A percentile compares a stretch with the other conserved stretches of the same genome.
Evolutionary conservation across 2,113 vertebrate species (phyloP).

Genomic region (Pristiophorus japonicus): DNA sequence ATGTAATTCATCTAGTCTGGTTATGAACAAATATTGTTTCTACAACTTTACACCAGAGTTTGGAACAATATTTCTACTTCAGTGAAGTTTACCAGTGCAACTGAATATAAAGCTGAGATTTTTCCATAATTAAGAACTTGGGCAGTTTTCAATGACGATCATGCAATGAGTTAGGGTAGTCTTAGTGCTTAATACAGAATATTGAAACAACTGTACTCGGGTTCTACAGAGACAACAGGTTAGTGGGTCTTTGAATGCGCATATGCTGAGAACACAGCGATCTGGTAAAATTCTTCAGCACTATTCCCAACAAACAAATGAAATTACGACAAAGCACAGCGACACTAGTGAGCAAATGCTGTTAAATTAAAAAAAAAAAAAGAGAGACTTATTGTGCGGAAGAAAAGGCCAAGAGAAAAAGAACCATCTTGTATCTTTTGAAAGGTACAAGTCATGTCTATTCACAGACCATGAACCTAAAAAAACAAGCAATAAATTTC

Average conservation of each 20-base stretch:
- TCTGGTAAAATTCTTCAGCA: not conserved
- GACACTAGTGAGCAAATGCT: not conserved
- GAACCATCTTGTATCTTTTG: not conserved
- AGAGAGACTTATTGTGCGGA: not conserved
- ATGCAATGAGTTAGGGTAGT: not conserved
- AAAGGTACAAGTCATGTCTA: not conserved
- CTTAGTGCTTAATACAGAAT: not conserved
- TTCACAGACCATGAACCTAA: not conserved
- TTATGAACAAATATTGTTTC: not conserved
- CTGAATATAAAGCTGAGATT: not conserved
- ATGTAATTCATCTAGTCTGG: not conserved
- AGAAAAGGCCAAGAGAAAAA: not conserved
- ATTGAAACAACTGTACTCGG: not conserved
- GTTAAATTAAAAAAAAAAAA: not conserved
- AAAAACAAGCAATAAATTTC: not conserved
- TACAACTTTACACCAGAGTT: not conserved
- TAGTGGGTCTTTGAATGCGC: not conserved
- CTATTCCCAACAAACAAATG: not conserved
- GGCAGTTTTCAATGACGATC: not conserved
- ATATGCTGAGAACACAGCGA: not conserved
- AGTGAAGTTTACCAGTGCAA: not conserved
- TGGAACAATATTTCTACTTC: not conserved
- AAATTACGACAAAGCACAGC: not conserved
- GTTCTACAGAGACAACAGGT: not conserved
- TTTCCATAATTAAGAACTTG: not conserved